These are phyloP conservation scores for Leptinotarsa lineolata DNA, from an alignment of 1,140 invertebrate genomes.

Conservation along the genomic window DNA sequence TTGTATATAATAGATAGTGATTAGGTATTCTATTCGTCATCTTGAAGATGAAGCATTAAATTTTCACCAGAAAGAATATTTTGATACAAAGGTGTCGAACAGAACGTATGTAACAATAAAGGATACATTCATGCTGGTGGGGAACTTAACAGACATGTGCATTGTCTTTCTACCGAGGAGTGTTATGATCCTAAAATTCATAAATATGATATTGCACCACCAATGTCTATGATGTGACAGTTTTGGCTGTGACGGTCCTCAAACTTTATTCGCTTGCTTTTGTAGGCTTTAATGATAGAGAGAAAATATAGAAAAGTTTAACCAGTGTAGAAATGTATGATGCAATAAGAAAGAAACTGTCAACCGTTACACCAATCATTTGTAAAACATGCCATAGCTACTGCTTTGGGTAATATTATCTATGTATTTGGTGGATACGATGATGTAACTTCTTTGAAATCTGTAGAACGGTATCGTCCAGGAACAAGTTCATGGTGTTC, in stretches of 20 bases:
- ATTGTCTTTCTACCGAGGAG: constrained; percentile 86
- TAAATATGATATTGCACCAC: constrained; percentile 78
- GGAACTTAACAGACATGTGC: constrained; percentile 80
- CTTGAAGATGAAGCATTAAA: constrained; percentile 83
- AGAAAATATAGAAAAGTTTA: constrained; percentile 67
- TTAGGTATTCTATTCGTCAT: constrained; percentile 76
- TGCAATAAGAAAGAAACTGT: constrained; percentile 74
- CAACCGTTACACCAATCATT: constrained; percentile 78
- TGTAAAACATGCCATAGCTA: constrained; percentile 82
- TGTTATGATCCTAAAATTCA: constrained; percentile 77
- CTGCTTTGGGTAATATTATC: constrained; percentile 75
- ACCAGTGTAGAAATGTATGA: constrained; percentile 88
- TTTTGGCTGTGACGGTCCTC: constrained; percentile 85
- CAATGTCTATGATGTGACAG: constrained; percentile 81
- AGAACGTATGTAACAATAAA: constrained; percentile 72
- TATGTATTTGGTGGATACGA: constrained; percentile 91
- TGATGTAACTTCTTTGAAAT: constrained; percentile 83
- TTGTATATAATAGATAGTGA: constrained; percentile 82
- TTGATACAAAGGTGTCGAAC: constrained; percentile 78
- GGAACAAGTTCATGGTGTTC: constrained; percentile 76
- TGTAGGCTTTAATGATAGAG: constrained; percentile 85
- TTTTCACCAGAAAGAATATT: constrained; percentile 78
- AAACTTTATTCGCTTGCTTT: constrained; percentile 75
- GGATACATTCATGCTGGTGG: constrained; percentile 89
- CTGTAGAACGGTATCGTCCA: constrained; percentile 82